These are phyloP conservation scores for Uria lomvia DNA, from an alignment of 2,113 vertebrate genomes.

Conservation along the genomic window DNA sequence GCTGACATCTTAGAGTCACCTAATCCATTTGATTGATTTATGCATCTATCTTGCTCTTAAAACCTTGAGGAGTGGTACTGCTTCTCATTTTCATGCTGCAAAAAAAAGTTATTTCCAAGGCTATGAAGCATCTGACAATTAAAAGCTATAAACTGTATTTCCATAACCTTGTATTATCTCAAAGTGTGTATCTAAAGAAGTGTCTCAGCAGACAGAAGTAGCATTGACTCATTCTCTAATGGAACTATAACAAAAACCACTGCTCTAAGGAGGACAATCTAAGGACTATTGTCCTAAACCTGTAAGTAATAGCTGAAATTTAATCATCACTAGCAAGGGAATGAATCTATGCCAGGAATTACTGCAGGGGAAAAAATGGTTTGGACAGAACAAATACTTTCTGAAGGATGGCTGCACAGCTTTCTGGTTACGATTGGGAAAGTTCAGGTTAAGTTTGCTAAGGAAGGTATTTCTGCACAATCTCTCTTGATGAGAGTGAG, in stretches of 20 bases:
- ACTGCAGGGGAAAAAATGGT: background rate
- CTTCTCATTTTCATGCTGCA: background rate
- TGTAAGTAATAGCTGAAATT: background rate
- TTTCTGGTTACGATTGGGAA: conserved; percentile 6
- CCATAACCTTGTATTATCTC: background rate
- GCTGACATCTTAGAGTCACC: background rate
- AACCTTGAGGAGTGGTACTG: background rate
- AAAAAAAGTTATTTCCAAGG: background rate
- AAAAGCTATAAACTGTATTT: background rate
- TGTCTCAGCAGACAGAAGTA: background rate
- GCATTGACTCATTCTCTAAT: background rate
- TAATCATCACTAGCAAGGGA: background rate
- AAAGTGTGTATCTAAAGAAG: background rate
- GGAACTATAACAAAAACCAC: background rate
- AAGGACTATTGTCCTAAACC: background rate
- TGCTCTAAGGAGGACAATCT: background rate
- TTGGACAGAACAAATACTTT: background rate
- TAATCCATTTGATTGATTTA: background rate
- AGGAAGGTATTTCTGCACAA: background rate
- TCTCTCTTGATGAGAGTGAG: conserved; percentile 18
- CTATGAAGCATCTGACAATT: background rate
- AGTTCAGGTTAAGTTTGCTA: conserved; percentile 23
- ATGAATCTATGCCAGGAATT: background rate
- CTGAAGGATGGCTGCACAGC: background rate
- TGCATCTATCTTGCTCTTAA: background rate